Base-by-base conservation (phyloP, 2,113 vertebrate genomes). In the Miniopterus natalensis region DNA sequence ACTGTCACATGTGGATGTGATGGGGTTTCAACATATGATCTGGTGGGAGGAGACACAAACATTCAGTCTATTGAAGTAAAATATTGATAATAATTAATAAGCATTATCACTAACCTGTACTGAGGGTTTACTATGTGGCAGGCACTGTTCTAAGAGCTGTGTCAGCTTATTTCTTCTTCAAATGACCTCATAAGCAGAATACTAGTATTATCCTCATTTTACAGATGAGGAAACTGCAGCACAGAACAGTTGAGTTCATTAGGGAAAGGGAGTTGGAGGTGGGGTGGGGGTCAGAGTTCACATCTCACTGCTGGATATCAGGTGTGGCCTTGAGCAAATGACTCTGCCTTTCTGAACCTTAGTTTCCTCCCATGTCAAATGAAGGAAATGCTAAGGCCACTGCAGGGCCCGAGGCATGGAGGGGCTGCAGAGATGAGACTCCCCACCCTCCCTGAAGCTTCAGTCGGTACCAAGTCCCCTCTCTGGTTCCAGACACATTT, bases 401-500 rank as follows among this genome's bases (percentile, higher is more conserved):
- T 31, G 29, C 2, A 20, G 45, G 40, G 25, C 49, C 3, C 4
- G 0, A 59, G 31, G 9, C 1, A 3, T 18, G 49, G 31, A 25
- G 42, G 14, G 14, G 21, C 55, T 36, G 2, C 18, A 20, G 25
- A 42, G 59, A 18, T 1, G 3, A 27, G 13, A 10, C 2, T 0
- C 0, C 0, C 36, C 18, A 9, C 6, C 49, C n/a, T 5, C 40
- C 17, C 29, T 21, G 23, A 63, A 65, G 49, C 71, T 70, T 40
- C 1, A 1, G 5, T 31, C 1, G 12, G 31, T 21, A 1, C 27
- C 61, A 57, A 11, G 51, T 23, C 42, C 73, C 53, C 31, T 8
- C 29, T 42, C 6, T 17, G 20, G 15, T 14, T 29, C 90, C 18
- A 73, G n/a, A 51, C 15, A 57, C 68, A 3, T 14, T 0, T 23